Base-by-base conservation (phyloP, 1,140 invertebrate species). In the Popillia japonica region DNA sequence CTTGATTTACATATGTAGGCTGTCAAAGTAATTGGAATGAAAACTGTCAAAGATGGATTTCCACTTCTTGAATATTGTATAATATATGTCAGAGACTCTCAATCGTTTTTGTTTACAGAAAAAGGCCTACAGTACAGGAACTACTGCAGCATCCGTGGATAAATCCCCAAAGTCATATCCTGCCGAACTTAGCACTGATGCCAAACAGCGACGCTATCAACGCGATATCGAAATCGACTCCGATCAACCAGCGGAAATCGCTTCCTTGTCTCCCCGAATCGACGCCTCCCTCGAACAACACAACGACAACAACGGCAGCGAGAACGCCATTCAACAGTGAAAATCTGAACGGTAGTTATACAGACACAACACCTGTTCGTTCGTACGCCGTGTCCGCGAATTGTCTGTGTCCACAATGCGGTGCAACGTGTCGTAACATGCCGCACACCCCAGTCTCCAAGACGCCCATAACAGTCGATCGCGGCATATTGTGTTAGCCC, bases 401-500 rank as follows among this genome's bases (percentile, higher is more conserved):
- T 78, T 86, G 85, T 80, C 80, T 87, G 44, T 87, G 86, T 83
- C 81, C 85, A 44, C 86, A 87, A 78, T 87, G 86, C 80, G 86
- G 86, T 40, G 81, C 85, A 6, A 82, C 85, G 40, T 87, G 86
- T 78, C 81, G 86, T 27, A 86, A 86, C 76, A 77, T 86, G 68
- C 83, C 85, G 11, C 84, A 85, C 72, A 82, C 84, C 20, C 84
- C 85, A 22, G 85, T 86, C 17, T 76, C 85, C 72, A 87, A 86
- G 80, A 81, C 85, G 20, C 81, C 84, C 40, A 86, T 87, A 74
- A 85, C 85, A n/a, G 82, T 87, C 22, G 86, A 87, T 81, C 82
- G 86, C 72, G 85, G 85, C 77, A 86, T 87, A 77, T 77, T 87
- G 72, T 87, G 86, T 83, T 87, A 87, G 85, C 82, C 78, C 48